phyloP scores from a whole-genome alignment of 2,113 vertebrate species.

The Apodemus speciosus region DNA sequence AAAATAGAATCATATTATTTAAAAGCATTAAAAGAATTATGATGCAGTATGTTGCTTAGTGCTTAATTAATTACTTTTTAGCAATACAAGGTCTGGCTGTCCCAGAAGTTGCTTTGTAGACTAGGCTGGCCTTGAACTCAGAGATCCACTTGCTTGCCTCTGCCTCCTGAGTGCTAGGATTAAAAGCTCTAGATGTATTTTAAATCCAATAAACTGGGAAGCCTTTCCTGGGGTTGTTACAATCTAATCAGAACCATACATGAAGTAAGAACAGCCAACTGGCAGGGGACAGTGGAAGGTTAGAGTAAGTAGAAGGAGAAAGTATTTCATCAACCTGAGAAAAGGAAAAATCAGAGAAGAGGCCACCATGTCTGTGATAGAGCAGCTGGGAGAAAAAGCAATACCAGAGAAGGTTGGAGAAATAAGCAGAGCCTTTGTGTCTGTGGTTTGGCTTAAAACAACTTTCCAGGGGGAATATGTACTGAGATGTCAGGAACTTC shows the following conservation, averaged over 20 bases:
- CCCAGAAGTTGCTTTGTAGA: neutral
- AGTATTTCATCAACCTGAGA: neutral
- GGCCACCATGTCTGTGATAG: neutral
- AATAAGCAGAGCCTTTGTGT: neutral
- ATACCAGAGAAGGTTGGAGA: neutral
- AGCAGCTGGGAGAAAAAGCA: neutral
- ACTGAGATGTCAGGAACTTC: neutral
- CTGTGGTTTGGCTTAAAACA: conserved; percentile 1
- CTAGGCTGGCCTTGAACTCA: neutral
- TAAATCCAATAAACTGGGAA: neutral
- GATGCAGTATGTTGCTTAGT: neutral
- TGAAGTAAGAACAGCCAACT: neutral
- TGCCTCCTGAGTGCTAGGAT: neutral
- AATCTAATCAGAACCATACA: neutral
- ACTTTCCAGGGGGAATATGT: neutral
- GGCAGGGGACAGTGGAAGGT: neutral
- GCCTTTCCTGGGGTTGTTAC: conserved; percentile 3
- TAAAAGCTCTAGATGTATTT: neutral
- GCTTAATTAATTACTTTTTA: neutral
- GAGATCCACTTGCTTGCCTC: neutral
- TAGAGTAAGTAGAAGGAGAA: neutral
- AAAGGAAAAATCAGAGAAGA: neutral
- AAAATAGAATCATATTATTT: neutral
- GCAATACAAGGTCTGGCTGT: neutral
- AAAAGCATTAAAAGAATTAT: neutral